A percentile compares a stretch with the other conserved stretches of the same genome.
Evolutionary conservation across 2,113 vertebrate genomes (phyloP).

Genomic region (Dipodomys spectabilis): DNA sequence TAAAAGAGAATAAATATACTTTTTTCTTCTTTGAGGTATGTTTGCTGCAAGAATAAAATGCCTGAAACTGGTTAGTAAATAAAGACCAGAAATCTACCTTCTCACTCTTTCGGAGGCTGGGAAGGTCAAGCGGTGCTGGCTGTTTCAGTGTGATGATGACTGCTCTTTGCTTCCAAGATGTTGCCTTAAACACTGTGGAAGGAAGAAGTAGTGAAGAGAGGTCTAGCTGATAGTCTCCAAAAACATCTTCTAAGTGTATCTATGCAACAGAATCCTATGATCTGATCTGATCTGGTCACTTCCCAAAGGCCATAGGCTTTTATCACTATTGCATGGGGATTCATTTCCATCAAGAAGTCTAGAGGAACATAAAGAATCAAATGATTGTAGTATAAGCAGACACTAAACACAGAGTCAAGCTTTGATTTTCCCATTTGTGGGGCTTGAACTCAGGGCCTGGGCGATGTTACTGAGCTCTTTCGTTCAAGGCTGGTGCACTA

Average conservation of each 20-base stretch:
- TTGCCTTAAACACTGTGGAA: not conserved
- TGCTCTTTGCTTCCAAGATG: not conserved
- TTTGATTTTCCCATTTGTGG: too few species aligned
- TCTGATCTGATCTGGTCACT: not conserved
- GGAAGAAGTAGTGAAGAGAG: not conserved
- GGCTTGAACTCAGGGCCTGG: too few species aligned
- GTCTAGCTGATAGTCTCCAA: not conserved
- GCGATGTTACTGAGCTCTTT: too few species aligned
- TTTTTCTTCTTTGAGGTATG: constrained; percentile 1
- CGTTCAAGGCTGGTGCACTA: too few species aligned
- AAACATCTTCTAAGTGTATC: not conserved
- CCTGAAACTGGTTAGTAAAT: not conserved
- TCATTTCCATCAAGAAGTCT: not conserved
- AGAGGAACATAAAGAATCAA: not conserved
- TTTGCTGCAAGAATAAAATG: not conserved
- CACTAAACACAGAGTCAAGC: not conserved
- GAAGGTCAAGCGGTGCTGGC: not conserved
- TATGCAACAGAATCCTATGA: not conserved
- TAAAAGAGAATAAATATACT: not conserved
- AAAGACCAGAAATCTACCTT: not conserved
- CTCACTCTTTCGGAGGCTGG: not conserved
- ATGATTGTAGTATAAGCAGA: not conserved
- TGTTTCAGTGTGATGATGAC: not conserved
- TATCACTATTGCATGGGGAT: not conserved
- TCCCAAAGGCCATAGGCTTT: not conserved